Conservation (phyloP, 2,888 invertebrate genomes). For the Oxytorus armatus region DNA sequence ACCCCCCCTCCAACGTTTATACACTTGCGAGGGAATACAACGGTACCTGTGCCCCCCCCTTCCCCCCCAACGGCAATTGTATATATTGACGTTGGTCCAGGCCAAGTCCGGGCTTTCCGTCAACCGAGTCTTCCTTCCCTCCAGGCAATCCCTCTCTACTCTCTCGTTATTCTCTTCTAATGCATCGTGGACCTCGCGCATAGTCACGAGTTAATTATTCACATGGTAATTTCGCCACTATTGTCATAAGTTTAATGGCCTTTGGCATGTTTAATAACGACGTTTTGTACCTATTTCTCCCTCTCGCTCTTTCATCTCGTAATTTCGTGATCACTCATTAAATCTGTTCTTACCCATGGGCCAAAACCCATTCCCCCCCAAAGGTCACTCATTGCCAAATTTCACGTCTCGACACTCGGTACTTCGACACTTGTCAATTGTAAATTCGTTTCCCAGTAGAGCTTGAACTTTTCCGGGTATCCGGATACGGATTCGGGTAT, state of each 20-base stretch:
- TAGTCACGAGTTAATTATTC: conserved; percentile 70
- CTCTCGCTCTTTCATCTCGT: no score
- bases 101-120: conserved; percentile 31
- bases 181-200: conserved; percentile 34
- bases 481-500: no score
- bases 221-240: conserved; percentile 69
- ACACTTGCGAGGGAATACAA: background rate
- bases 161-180: conserved; percentile 30
- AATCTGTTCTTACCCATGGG: no score
- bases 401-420: no score
- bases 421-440: no score
- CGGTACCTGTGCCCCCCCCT: background rate
- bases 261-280: conserved; percentile 69
- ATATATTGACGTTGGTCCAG: conserved; percentile 60
- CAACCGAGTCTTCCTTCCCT: conserved; percentile 12
- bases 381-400: no score
- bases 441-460: no score
- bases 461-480: no score
- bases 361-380: no score
- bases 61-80: conserved; percentile 10
- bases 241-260: conserved; percentile 67
- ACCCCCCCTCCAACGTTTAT: no score
- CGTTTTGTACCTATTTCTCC: no score
- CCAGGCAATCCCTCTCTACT: conserved; percentile 1
- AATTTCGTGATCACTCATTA: no score